Evolutionary conservation across 2,113 vertebrate species (phyloP), one percentile per base, ranked within the genome.

Genomic region (Anoura caudifer): DNA sequence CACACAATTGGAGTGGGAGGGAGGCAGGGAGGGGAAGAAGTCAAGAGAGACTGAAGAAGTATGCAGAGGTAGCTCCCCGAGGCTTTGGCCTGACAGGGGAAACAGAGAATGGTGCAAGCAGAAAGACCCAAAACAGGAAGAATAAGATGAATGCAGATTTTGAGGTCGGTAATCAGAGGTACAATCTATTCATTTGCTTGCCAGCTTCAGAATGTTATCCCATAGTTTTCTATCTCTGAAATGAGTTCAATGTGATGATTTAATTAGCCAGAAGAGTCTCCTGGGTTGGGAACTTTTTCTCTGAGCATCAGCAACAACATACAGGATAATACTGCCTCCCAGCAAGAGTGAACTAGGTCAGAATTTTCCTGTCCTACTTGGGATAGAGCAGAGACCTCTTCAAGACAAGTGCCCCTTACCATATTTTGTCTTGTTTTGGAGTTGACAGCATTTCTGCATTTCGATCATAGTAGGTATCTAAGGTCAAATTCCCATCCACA

Each of bases 401-500:
- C 1, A 4, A 90, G 72, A 70, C 31, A 15, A 15, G 14, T 11
- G 31, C n/a, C 52, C 76, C 98, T 97, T 98, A 99, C 99, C 99
- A 99, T 95, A 98, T 98, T 93, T 98, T 99, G 97, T 99, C 99
- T 63, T 56, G 94, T 50, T 96, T 98, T 85, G 20, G 31, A 41
- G 33, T 20, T 2, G 98, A 92, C 14, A 99, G 31, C 36, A 95
- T 98, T 54, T 98, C 97, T 88, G 99, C 98, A 1, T 92, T 96
- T 84, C 97, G 95, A 91, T 99, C 96, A 26, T 98, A 97, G 95
- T 98, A 95, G 61, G 98, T 95, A 67, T 99, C 99, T 1, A 99
- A 59, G 1, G 98, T 96, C 70, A 99, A 98, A 98, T 99, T 99
- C 19, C 98, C 98, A 54, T 99, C 98, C 0, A 97, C 98, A 80